These are phyloP conservation scores for Micrasema minimum DNA, from an alignment of 1,140 invertebrate species.

Conservation along the genomic window DNA sequence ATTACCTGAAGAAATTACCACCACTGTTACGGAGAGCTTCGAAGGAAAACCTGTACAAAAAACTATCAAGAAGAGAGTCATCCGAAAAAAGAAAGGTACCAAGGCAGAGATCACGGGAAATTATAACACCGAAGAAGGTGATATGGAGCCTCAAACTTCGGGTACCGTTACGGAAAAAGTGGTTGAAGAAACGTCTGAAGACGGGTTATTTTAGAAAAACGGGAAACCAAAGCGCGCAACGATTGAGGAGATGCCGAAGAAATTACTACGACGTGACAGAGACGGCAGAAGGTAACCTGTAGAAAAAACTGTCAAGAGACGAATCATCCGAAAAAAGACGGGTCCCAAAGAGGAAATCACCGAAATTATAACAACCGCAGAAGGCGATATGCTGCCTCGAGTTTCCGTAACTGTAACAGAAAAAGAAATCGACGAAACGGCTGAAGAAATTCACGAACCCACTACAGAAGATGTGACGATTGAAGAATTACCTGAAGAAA, in stretches of 20 bases:
- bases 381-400: constrained; percentile 54
- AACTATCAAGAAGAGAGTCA: constrained; percentile 48
- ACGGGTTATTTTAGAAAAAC: no score
- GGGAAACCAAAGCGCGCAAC: no score
- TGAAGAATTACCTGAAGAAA: constrained; percentile 14
- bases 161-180: constrained; percentile 19
- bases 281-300: constrained; percentile 54
- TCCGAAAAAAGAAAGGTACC: constrained; percentile 53
- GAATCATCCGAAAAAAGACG: constrained; percentile 56
- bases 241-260: no score
- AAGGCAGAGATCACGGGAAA: constrained; percentile 26
- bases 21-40: background rate
- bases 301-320: constrained; percentile 50
- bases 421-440: background rate
- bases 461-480: constrained; percentile 40
- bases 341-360: constrained; percentile 57
- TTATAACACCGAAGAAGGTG: background rate
- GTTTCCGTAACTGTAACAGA: constrained; percentile 28
- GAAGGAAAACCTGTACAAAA: background rate
- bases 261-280: constrained; percentile 4
- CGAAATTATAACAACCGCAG: constrained; percentile 57
- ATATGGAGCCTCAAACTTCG: background rate
- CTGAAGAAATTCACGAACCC: no score
- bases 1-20: constrained; percentile 11
- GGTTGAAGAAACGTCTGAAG: no score